Evolutionary conservation across 2,888 invertebrate genomes (phyloP), one percentile per base, ranked within the genome.

Genomic region (Liodrosophila aerea): DNA sequence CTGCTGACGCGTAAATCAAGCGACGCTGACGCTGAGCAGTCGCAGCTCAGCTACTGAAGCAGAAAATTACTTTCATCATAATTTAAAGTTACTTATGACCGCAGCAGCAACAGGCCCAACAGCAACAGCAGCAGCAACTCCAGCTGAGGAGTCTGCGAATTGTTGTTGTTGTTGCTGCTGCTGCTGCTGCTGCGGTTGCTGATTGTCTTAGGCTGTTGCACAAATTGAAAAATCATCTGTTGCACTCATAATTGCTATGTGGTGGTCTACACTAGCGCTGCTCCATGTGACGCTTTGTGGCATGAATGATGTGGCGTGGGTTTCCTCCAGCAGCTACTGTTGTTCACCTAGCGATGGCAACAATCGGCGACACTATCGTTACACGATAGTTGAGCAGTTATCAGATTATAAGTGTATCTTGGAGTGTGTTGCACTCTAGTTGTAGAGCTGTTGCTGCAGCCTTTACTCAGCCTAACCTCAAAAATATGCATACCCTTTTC

Each of bases 61-160:
- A 85, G 86, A 87, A 87, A 87, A 87, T 87, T 87, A 87, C 87
- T 87, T 87, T 85, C 81, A 87, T 85, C 87, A 87, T 85, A 82
- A 87, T 78, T 86, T 83, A 78, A 75, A 83, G 76, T 82, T 81
- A 73, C 73, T 84, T 82, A 82, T 80, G 81, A 80, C 77, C 83
- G 52, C 65, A 64, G 68, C 50, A 53, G 52, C 65, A 64, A 66
- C 50, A 53, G 56, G 51, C 54, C 53, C 41, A 54, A 22, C 29
- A 29, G 29, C 50, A 41, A 54, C 41, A 27, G 44, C 27, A 33
- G 39, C 40, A 45, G 41, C 36, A 22, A 50, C 47, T 41, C 37
- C 40, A 43, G 22, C 22, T 22, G 30, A 65, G 39, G 43, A 44
- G 58, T 36, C 61, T 29, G 22, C 37, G n/a, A n/a, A n/a, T n/a